Evolutionary conservation across 2,888 invertebrate species (phyloP).

Genomic region (Leptinotarsa peninsularis): DNA sequence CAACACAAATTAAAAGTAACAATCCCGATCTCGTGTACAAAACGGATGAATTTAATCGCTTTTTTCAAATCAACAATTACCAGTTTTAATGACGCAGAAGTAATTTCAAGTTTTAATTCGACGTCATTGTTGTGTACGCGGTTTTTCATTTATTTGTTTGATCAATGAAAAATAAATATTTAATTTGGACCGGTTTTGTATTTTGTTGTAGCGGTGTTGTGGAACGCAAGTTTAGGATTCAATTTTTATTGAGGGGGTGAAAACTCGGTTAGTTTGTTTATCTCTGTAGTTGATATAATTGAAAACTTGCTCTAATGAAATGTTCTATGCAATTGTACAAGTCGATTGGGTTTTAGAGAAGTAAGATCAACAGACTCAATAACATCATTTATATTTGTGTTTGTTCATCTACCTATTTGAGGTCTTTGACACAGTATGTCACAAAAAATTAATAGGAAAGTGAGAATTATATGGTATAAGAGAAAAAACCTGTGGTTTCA

Average conservation of each 20-base stretch:
- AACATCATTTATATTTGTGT: no score
- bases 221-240: slow-evolving; percentile 10
- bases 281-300: background rate
- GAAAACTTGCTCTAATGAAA: background rate
- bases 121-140: slow-evolving; percentile 56
- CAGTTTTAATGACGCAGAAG: slow-evolving; percentile 62
- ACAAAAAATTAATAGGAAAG: no score
- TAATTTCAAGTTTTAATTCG: slow-evolving; percentile 65
- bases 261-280: background rate
- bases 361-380: background rate
- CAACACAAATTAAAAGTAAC: slow-evolving; percentile 60
- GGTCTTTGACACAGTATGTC: no score
- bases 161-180: slow-evolving; percentile 56
- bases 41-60: slow-evolving; percentile 62
- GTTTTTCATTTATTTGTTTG: slow-evolving; percentile 62
- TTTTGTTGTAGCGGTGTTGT: background rate
- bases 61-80: slow-evolving; percentile 61
- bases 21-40: slow-evolving; percentile 52
- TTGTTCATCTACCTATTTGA: no score
- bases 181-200: slow-evolving; percentile 52
- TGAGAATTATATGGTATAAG: no score
- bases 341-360: background rate
- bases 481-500: no score
- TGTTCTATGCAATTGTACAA: background rate
- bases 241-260: background rate